Conservation (phyloP, 1,140 invertebrate genomes). For the Reticulitermes speratus region DNA sequence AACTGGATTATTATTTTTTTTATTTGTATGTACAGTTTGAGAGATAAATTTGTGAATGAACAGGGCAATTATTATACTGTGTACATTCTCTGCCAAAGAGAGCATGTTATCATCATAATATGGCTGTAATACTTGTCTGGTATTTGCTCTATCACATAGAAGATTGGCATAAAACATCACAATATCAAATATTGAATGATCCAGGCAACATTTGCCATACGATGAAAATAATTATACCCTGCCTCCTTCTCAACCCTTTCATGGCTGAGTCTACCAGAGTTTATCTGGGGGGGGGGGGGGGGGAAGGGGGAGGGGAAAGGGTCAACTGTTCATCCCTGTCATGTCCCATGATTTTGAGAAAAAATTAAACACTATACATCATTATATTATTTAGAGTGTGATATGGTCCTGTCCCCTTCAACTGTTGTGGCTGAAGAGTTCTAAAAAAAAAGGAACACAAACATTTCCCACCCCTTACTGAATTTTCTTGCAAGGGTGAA, state of each 20-base stretch:
- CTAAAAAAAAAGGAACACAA: slow-evolving; percentile 5
- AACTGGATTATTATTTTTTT: neutral
- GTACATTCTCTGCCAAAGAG: slow-evolving; percentile 18
- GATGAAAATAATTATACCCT: slow-evolving; percentile 5
- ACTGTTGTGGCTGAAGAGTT: neutral
- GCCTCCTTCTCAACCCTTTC: neutral
- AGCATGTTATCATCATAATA: slow-evolving; percentile 7
- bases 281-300: neutral
- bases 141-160: neutral
- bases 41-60: slow-evolving; percentile 19
- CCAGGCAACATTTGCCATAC: slow-evolving; percentile 1
- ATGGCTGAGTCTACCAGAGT: slow-evolving; percentile 10
- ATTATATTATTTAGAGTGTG: neutral
- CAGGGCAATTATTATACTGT: slow-evolving; percentile 16
- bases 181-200: slow-evolving; percentile 15
- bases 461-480: slow-evolving; percentile 4
- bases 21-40: slow-evolving; percentile 9
- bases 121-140: neutral
- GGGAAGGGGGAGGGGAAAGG: too few species aligned
- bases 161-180: slow-evolving; percentile 14
- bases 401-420: slow-evolving; percentile 11
- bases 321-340: slow-evolving; percentile 10
- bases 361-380: slow-evolving; percentile 10
- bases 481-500: neutral
- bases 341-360: neutral